phyloP scores from a whole-genome alignment of 1,140 invertebrate species.

The Drosophila leontia region DNA sequence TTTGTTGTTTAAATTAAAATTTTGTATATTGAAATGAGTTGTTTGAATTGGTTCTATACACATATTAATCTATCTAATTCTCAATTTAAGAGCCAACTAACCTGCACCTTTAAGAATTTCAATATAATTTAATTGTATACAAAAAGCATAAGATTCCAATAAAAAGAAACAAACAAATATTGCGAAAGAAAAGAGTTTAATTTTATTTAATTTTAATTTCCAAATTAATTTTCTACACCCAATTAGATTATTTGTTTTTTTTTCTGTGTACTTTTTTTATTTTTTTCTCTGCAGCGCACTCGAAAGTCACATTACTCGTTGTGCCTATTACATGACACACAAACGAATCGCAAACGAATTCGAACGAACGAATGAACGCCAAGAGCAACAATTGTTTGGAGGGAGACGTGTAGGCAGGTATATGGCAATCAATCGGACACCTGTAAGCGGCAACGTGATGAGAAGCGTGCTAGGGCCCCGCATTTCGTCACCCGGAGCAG shows the following conservation, averaged over 20 bases:
- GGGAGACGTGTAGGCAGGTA: constrained; percentile 19
- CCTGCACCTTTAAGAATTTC: no score
- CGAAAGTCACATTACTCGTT: constrained; percentile 62
- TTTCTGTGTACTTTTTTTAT: not conserved
- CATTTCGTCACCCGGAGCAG: not conserved
- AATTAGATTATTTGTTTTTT: no score
- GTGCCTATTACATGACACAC: constrained; percentile 63
- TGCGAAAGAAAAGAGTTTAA: not conserved
- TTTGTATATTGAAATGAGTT: not conserved
- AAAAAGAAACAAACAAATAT: not conserved
- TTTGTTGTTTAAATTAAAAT: not conserved
- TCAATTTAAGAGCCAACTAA: no score
- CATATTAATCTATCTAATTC: no score
- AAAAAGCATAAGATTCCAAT: no score
- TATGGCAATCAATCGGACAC: constrained; percentile 48
- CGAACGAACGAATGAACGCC: constrained; percentile 28
- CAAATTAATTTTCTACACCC: not conserved
- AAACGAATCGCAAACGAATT: constrained; percentile 32
- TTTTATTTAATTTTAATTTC: no score
- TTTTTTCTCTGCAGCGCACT: constrained; percentile 22
- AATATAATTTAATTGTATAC: no score
- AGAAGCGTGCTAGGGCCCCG: constrained; percentile 43
- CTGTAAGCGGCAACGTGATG: constrained; percentile 57
- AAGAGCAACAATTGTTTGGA: constrained; percentile 47
- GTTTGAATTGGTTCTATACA: no score